Base-by-base conservation (phyloP, 2,113 vertebrate genomes). In the Leptodactylus fuscus region DNA sequence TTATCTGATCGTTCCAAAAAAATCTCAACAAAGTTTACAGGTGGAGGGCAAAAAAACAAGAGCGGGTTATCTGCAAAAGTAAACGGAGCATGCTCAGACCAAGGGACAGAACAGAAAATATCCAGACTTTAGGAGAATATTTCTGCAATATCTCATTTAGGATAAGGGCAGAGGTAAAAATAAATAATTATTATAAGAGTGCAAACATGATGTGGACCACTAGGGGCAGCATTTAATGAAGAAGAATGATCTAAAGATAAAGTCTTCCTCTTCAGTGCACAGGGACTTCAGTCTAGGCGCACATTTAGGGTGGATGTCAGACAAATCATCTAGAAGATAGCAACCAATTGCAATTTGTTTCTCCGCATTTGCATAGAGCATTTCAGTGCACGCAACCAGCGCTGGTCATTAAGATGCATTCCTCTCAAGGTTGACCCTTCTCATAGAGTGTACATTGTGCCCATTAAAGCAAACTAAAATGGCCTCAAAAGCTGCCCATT, bases 1-100 rank as follows among this genome's bases (percentile, higher is more conserved):
- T 77, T 86, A 79, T 81, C 76, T 86, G 75, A 85, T 79, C 75
- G n/a, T 73, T 73, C 60, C 27, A 81, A 70, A 51, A 81, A 80
- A 15, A 20, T n/a, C 38, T 73, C 49, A 58, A 24, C 62, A 80
- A 81, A 58, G 49, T 46, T 58, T 20, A 81, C 10, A n/a, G 49
- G 46, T 34, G 55, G 27, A 58, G 5, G 49, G 11, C 29, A 69
- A 36, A 69, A 36, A 67, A 65, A 51, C 51, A 82, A 82, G 81
- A 51, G 80, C 41, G 62, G 3, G 0, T 22, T 36, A 46, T 81
- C 44, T 70, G 27, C 62, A 49, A 49, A 75, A 75, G 41, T 29
- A 29, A 75, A 75, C 44, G 1, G 41, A 75, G 46, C 46, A 76
- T 29, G 71, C 44, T 16, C 71, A 69, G 3, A 49, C 44, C 27